These are phyloP conservation scores for Podotricha telesiphe DNA, from an alignment of 2,888 invertebrate species.

Conservation along the genomic window DNA sequence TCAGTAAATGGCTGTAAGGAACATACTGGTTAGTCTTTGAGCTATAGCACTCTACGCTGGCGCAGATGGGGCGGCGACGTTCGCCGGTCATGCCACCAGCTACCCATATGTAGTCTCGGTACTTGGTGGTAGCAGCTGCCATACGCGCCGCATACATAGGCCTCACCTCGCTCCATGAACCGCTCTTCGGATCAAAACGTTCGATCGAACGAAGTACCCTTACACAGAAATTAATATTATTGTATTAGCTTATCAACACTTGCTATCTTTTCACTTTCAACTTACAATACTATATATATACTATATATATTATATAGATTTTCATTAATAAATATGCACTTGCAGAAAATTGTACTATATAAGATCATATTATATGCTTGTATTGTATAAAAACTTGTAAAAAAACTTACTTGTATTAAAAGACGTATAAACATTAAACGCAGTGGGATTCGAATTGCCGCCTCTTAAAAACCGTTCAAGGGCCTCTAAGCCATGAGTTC, in stretches of 20 bases:
- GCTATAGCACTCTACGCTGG: constrained; percentile 86
- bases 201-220: constrained; percentile 86
- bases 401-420: too few species aligned
- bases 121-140: constrained; percentile 85
- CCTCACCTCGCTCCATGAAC: constrained; percentile 84
- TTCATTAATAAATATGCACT: too few species aligned
- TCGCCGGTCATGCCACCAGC: constrained; percentile 88
- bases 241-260: not conserved
- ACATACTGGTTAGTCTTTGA: constrained; percentile 84
- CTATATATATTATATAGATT: too few species aligned
- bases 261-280: not conserved
- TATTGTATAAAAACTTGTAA: too few species aligned
- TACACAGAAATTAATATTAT: constrained; percentile 19
- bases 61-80: constrained; percentile 81
- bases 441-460: too few species aligned
- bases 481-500: too few species aligned
- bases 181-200: constrained; percentile 82
- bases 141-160: constrained; percentile 84
- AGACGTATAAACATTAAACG: too few species aligned
- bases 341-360: too few species aligned
- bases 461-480: too few species aligned
- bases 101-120: constrained; percentile 87
- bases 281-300: too few species aligned
- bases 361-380: too few species aligned
- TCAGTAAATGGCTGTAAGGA: not conserved